phyloP scores from a whole-genome alignment of 2,888 invertebrate genomes.

The Ophion slaviceki region DNA sequence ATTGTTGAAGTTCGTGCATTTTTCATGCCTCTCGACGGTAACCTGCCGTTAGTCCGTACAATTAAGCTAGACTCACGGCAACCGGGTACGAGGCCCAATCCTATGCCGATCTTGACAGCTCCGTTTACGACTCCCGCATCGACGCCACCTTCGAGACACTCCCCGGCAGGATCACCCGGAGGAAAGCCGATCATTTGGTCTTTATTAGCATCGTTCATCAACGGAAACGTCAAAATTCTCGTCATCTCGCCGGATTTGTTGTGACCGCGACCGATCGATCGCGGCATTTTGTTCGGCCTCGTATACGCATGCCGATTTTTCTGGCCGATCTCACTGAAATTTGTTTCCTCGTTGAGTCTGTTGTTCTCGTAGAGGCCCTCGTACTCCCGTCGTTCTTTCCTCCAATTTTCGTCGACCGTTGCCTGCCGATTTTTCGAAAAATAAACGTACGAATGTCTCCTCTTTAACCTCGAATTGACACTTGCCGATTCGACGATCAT shows the following conservation, averaged over 20 bases:
- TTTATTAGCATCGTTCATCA: conserved; percentile 15
- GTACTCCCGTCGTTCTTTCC: conserved; percentile 29
- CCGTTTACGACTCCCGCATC: conserved; percentile 59
- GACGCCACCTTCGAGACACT: conserved; percentile 56
- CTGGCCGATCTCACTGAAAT: background rate
- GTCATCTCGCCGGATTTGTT: conserved; percentile 37
- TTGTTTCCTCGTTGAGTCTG: conserved; percentile 3
- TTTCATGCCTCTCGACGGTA: too few relatives aligned
- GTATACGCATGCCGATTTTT: background rate
- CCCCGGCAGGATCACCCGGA: conserved; percentile 48
- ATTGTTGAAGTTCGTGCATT: too few relatives aligned
- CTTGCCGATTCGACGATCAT: conserved; percentile 19
- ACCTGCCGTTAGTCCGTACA: too few relatives aligned
- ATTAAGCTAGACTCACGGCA: conserved; percentile 42
- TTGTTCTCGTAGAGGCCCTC: conserved; percentile 28
- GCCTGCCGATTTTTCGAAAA: conserved; percentile 55
- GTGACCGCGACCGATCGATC: conserved; percentile 2
- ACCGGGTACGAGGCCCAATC: conserved; percentile 49
- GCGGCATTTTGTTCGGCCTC: conserved; percentile 28
- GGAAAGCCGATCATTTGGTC: conserved; percentile 18
- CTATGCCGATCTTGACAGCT: conserved; percentile 59
- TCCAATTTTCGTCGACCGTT: background rate
- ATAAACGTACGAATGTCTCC: conserved; percentile 41
- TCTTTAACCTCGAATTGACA: conserved; percentile 20
- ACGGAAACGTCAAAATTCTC: conserved; percentile 53